Base-by-base conservation (phyloP, 1,140 invertebrate species). In the Catajapyx aquilonaris region DNA sequence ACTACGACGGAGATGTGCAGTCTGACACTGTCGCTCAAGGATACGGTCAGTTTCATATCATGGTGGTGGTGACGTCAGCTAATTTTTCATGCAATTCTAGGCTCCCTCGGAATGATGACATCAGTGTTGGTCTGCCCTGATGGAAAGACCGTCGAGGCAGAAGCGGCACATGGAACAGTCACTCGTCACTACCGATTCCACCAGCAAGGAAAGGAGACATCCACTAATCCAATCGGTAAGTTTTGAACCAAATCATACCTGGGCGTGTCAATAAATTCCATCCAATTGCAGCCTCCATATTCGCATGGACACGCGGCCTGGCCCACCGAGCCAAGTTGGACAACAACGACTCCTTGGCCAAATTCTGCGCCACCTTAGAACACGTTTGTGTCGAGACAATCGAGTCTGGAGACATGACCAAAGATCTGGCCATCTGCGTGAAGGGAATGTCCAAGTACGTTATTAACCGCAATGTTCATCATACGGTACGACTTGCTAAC, bases 1-100 rank as follows among this genome's bases (percentile, higher is more conserved):
- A 98, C 55, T 98, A 98, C 54, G 94, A 98, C 55, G 94, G 94
- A 22, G 94, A 98, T 64, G 94, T 98, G 0, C 93, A 98, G 56
- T 93, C 85, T 0, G 93, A 98, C 59, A 88, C 86, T 4, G 83
- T 97, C 13, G 91, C 91, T 46, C 90, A 97, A 61, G 90, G 88
- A 44, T 85, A 76, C 49, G 81, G 81, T 18, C 20, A 35, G 45
- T 31, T n/a, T n/a, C n/a, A n/a, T n/a, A n/a, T n/a, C n/a, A n/a
- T n/a, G n/a, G n/a, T n/a, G n/a, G n/a, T n/a, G n/a, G n/a, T n/a
- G n/a, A n/a, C n/a, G n/a, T n/a, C n/a, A n/a, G n/a, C n/a, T n/a
- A n/a, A n/a, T n/a, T n/a, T n/a, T n/a, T n/a, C n/a, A n/a, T n/a
- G n/a, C n/a, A n/a, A n/a, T 28, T 10, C 20, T 28, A 59, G 71